phyloP scores from a whole-genome alignment of 2,888 invertebrate species.

The Allacma fusca region DNA sequence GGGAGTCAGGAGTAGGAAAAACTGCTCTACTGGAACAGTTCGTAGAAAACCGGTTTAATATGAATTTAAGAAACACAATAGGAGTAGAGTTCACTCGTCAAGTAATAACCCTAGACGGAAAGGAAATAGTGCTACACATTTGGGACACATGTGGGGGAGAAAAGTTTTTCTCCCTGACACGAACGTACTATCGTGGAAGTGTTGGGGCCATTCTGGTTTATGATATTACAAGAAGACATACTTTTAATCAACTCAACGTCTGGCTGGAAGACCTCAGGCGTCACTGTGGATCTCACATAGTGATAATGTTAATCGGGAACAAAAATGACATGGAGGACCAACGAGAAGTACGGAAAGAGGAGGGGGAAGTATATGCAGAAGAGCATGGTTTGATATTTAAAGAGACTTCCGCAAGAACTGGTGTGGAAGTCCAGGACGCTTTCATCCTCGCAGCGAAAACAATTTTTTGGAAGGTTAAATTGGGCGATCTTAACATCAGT shows the following conservation, averaged over 20 bases:
- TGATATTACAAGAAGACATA: background rate
- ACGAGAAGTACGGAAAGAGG: background rate
- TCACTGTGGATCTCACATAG: background rate
- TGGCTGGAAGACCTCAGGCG: conserved; percentile 20
- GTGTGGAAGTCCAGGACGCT: conserved; percentile 17
- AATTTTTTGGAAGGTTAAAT: background rate
- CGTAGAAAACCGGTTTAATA: background rate
- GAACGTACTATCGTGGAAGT: conserved; percentile 24
- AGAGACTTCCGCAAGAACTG: conserved; percentile 16
- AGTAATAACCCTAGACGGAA: too few species aligned
- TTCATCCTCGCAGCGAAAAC: conserved; percentile 3
- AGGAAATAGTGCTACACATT: too few species aligned
- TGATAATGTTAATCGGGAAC: conserved; percentile 6
- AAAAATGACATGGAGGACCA: conserved; percentile 23
- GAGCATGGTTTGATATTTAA: background rate
- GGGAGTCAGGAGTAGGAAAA: conserved; percentile 16
- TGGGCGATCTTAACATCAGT: too few species aligned
- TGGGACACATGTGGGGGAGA: conserved; percentile 25
- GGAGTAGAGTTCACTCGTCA: too few species aligned
- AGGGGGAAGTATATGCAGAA: background rate
- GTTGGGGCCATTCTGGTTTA: conserved; percentile 13
- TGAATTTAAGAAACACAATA: too few species aligned
- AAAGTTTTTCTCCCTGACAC: conserved; percentile 1
- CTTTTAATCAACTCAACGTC: background rate
- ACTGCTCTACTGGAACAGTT: background rate